Base-by-base conservation (phyloP, 1,140 invertebrate species). In the Drosophila ogumai region DNA sequence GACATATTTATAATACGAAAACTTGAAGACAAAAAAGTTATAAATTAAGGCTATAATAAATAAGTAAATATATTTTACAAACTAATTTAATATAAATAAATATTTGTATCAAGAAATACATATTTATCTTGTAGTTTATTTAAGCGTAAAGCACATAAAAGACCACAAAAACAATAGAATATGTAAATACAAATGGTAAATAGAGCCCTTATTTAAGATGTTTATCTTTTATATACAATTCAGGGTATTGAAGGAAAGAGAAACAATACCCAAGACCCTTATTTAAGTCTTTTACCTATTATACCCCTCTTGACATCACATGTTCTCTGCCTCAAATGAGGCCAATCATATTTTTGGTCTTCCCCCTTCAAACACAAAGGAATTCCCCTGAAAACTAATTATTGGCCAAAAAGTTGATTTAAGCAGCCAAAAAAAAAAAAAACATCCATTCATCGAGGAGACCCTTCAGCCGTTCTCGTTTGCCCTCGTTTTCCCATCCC, bases 391-490 rank as follows among this genome's bases (percentile, higher is more conserved):
- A 17, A 19, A 69, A 32, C 61, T 69, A 67, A 69, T 67, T 69
- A 69, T 54, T 69, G 61, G 61, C 47, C 61, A 54, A 43, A 67
- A 69, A 66, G 46, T 54, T 43, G 61, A 52, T 43, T 66, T 44
- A 28, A 52, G 38, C 58, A 36, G 65, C 31, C 22, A 13, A n/a
- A 47, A 38, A 56, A 41, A 41, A 34, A 60, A 34, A 64, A 52
- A 7, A 50, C 34, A 50, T 17, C 66, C 66, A 67, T 66, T 66
- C 46, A 52, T 38, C 25, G 17, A 19, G 28, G 5, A 32, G 22
- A 32, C 68, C 68, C 68, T 72, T 72, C 63, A 38, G 28, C 58
- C 58, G 12, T 63, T 67, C 44, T 25, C 44, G 22, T 25, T 47
- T 25, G 4, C 4, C 46, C 46, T 25, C 25, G 13, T 28, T 22